phyloP scores from a whole-genome alignment of 2,888 invertebrate genomes.

The Boloria euphrosyne region DNA sequence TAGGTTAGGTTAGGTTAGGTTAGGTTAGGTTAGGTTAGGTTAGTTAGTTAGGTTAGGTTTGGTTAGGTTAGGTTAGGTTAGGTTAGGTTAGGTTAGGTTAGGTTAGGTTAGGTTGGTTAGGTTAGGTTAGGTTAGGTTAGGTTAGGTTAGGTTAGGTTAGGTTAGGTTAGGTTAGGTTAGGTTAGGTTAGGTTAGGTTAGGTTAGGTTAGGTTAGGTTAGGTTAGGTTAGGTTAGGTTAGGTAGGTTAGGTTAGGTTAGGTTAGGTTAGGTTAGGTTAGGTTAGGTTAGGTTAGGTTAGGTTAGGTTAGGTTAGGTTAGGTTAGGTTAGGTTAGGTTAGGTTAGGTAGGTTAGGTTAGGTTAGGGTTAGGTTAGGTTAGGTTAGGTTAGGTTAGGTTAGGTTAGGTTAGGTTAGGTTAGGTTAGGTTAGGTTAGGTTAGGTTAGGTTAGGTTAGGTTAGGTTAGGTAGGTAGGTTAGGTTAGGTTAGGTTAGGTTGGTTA shows the following conservation, averaged over 20 bases:
- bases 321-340: conserved; percentile 20
- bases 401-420: conserved; percentile 18
- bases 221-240: conserved; percentile 20
- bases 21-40: conserved; percentile 20
- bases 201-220: conserved; percentile 20
- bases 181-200: conserved; percentile 20
- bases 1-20: conserved; percentile 20
- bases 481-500: conserved; percentile 18
- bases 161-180: conserved; percentile 20
- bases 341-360: too few species aligned
- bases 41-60: conserved; percentile 17
- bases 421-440: conserved; percentile 6
- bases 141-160: conserved; percentile 16
- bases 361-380: conserved; percentile 19
- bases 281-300: conserved; percentile 20
- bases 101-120: conserved; percentile 20
- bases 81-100: conserved; percentile 20
- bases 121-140: conserved; percentile 16
- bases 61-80: conserved; percentile 20
- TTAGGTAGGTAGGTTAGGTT: too few species aligned
- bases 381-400: conserved; percentile 20
- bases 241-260: too few species aligned
- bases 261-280: conserved; percentile 20
- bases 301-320: conserved; percentile 18
- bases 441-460: conserved; percentile 15